phyloP scores from a whole-genome alignment of 2,888 invertebrate species.

The Scelioninae gen. 1 region DNA sequence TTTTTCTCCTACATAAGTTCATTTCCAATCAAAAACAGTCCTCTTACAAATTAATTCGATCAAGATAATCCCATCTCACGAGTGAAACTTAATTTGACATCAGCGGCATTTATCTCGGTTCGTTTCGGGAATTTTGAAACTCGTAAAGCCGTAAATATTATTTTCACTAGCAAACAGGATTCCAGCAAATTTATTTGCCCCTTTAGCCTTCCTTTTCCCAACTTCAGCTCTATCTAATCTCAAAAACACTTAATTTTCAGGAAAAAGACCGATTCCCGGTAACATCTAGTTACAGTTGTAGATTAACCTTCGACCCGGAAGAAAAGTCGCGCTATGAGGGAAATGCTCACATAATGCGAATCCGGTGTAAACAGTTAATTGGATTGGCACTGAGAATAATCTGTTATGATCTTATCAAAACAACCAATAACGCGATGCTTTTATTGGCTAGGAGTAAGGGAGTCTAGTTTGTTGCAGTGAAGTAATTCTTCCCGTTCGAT shows the following conservation, averaged over 20 bases:
- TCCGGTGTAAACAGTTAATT: constrained; percentile 2
- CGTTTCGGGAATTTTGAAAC: constrained; percentile 8
- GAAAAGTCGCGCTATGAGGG: no score
- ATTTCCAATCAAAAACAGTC: not conserved
- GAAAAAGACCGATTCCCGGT: constrained; percentile 8
- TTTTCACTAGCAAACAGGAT: constrained; percentile 11
- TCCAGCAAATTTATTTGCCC: constrained; percentile 15
- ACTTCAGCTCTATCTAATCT: constrained; percentile 22
- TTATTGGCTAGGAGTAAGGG: constrained; percentile 16
- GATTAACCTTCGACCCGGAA: constrained; percentile 5
- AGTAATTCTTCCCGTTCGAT: constrained; percentile 38
- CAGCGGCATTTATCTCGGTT: not conserved
- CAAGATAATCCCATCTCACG: not conserved
- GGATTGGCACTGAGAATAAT: not conserved
- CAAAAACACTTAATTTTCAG: constrained; percentile 1
- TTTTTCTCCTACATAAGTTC: not conserved
- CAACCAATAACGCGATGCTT: constrained; percentile 12
- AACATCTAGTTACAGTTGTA: constrained; percentile 12
- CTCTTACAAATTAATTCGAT: constrained; percentile 8
- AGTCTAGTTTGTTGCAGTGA: no score
- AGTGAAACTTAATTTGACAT: constrained; percentile 10
- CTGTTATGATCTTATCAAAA: constrained; percentile 24
- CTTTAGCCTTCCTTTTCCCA: no score
- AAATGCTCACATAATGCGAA: not conserved
- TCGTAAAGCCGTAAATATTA: constrained; percentile 23